Conservation (phyloP, 64 coral and sea anemone genomes). For the Orbicella faveolata region DNA sequence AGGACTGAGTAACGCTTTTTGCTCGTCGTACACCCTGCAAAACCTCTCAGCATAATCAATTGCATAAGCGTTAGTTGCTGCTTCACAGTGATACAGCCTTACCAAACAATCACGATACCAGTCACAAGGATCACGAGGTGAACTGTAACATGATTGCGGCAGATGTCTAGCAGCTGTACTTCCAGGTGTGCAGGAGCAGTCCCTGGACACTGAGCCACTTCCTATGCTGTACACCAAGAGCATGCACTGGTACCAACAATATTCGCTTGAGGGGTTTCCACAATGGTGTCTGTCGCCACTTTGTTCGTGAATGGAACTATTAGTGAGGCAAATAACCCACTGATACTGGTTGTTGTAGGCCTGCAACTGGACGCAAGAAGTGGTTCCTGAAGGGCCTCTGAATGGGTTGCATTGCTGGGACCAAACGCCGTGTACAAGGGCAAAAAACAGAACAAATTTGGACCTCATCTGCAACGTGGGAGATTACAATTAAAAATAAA, state of each 20-base stretch:
- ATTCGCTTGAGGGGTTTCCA: background rate
- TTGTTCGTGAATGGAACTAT: slow-evolving; percentile 45
- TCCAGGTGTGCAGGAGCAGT: slow-evolving; percentile 35
- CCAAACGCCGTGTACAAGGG: too few relatives aligned
- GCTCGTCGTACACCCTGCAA: slow-evolving; percentile 2
- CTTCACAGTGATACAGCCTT: slow-evolving; percentile 4
- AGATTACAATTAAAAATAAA: too few relatives aligned
- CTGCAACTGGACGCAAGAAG: background rate
- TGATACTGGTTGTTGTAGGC: slow-evolving; percentile 3
- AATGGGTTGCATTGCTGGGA: background rate
- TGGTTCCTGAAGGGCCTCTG: background rate
- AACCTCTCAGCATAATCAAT: slow-evolving; percentile 35
- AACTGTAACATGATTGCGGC: background rate
- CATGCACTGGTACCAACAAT: slow-evolving; percentile 79
- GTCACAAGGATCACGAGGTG: background rate
- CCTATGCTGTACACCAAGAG: slow-evolving; percentile 9
- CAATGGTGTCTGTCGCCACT: slow-evolving; percentile 27
- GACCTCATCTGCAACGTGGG: too few relatives aligned
- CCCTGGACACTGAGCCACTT: background rate
- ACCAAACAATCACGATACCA: slow-evolving; percentile 54
- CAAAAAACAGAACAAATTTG: too few relatives aligned
- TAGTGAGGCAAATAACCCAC: slow-evolving; percentile 29
- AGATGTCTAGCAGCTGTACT: background rate
- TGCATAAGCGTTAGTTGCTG: slow-evolving; percentile 16
- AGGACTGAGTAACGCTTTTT: background rate